Conservation (phyloP, 2,113 vertebrate species). For the Isurus oxyrinchus region DNA sequence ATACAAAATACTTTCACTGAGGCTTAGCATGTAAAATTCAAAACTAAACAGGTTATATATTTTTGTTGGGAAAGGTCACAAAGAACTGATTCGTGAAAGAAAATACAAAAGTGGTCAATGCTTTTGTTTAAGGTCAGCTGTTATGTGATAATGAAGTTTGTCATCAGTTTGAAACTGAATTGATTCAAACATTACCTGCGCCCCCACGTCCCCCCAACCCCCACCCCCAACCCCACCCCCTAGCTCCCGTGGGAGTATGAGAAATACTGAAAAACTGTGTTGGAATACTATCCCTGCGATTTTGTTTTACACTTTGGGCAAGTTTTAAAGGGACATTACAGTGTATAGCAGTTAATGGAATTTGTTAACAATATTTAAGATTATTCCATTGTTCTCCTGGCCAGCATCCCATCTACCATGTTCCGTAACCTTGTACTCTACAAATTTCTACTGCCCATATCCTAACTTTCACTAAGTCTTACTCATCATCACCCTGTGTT, state of each 20-base stretch:
- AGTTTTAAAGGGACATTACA: neutral
- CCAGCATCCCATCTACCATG: neutral
- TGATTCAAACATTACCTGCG: neutral
- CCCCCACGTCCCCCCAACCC: too few species aligned
- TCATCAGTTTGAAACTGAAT: neutral
- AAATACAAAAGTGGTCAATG: neutral
- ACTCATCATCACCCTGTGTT: neutral
- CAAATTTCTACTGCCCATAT: neutral
- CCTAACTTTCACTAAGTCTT: neutral
- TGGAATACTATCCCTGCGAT: neutral
- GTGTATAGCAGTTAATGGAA: neutral
- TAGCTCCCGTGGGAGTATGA: neutral
- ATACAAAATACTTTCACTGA: neutral
- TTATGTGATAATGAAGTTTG: neutral
- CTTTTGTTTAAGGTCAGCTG: neutral
- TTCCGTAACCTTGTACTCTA: neutral
- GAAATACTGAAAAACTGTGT: neutral
- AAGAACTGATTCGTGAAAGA: neutral
- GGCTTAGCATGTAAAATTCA: neutral
- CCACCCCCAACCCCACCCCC: too few species aligned
- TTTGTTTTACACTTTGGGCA: neutral
- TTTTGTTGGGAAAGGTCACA: neutral
- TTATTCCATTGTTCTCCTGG: neutral
- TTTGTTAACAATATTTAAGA: neutral
- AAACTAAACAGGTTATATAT: neutral